These are phyloP conservation scores for Redunca redunca DNA, from an alignment of 2,113 vertebrate genomes.

Conservation along the genomic window DNA sequence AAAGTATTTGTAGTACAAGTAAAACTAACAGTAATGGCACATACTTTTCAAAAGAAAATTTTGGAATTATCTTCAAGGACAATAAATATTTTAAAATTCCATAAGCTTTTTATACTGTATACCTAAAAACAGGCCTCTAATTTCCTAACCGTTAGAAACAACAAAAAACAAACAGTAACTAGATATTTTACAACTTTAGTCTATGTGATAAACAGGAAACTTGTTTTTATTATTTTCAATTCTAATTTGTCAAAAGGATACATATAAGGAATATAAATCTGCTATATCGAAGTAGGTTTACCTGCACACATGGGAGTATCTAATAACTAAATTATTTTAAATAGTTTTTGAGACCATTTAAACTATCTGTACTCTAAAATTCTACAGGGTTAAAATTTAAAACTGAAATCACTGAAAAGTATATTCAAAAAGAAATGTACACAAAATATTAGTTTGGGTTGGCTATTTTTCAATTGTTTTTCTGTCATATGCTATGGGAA, in stretches of 20 bases:
- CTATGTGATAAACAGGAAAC: neutral
- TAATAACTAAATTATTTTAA: constrained; percentile 11
- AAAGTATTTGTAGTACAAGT: neutral
- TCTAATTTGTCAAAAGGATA: neutral
- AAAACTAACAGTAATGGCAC: neutral
- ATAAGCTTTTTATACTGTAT: neutral
- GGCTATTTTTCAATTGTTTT: neutral
- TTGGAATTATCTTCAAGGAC: neutral
- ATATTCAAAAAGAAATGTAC: constrained; percentile 18
- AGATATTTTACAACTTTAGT: neutral
- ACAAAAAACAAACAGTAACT: neutral
- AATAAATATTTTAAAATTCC: neutral
- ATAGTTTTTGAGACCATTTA: neutral
- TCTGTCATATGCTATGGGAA: neutral
- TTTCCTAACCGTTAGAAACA: neutral
- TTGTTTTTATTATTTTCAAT: neutral
- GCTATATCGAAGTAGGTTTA: neutral
- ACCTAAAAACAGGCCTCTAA: neutral
- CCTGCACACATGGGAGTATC: neutral
- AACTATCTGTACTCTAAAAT: neutral
- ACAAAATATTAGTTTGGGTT: neutral
- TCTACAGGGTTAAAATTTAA: neutral
- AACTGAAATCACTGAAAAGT: neutral
- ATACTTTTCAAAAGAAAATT: neutral
- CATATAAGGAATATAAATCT: neutral